Evolutionary conservation across 2,113 vertebrate species (phyloP), one percentile per base, ranked within the genome.

Genomic region (Galemys pyrenaicus): DNA sequence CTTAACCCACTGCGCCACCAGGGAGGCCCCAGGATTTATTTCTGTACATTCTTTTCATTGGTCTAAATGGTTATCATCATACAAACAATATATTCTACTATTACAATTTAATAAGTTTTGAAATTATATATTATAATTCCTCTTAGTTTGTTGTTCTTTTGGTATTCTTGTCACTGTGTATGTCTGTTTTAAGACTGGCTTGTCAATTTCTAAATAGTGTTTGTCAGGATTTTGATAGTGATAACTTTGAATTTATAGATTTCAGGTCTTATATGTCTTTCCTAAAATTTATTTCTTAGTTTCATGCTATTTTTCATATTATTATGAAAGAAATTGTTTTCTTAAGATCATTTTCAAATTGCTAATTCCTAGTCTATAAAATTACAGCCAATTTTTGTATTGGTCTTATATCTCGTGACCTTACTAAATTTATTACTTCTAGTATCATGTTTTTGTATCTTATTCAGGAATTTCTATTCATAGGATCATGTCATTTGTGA

Each of bases 171-270:
- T 85, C 79, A 39, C 64, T 70, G 32, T 88, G 65, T 35, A 68
- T 84, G 79, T 75, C n/a, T 37, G 91, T 84, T 75, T 93, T 70
- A 91, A 74, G 51, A 85, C 24, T 82, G 35, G 19, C 30, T 81
- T 62, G n/a, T 84, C 75, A 37, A 79, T 80, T 84, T 87, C 44
- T 75, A 75, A 82, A 84, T 17, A 54, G 16, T 56, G 13, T 20
- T 68, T 90, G 56, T 58, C 87, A n/a, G 15, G 22, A 90, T 62
- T 90, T 92, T 94, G 37, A 74, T 26, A 92, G 64, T 32, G 35
- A 91, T 95, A 49, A 75, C 5, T 37, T 15, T 70, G 28, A 94
- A 74, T 75, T 15, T 87, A 67, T 46, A 85, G 32, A 89, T 79
- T 8, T 82, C 22, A 95, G 26, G 5, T 22, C 51, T 84, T 84